phyloP scores from a whole-genome alignment of 2,113 vertebrate genomes.

The Dendrocopos noguchii region DNA sequence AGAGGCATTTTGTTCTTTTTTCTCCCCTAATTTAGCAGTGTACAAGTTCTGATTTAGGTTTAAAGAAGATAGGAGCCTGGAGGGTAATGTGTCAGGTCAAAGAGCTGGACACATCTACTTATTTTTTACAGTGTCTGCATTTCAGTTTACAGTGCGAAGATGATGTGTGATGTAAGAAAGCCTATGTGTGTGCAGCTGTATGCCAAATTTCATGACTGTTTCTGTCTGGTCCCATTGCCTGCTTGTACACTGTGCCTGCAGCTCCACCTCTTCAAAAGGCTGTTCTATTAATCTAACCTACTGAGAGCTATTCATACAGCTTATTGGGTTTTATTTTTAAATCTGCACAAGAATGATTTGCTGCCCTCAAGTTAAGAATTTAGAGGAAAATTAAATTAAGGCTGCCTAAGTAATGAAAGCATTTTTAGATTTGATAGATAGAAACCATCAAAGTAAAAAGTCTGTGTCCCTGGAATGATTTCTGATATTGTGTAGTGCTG shows the following conservation, averaged over 20 bases:
- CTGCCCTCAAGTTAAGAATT: constrained; percentile 49
- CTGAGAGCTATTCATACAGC: not conserved
- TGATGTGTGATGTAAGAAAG: not conserved
- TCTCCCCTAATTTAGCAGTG: not conserved
- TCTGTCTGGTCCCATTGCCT: not conserved
- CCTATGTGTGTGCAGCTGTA: not conserved
- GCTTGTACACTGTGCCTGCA: not conserved
- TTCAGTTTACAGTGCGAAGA: not conserved
- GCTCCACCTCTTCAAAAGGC: constrained; percentile 29
- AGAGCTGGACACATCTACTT: not conserved
- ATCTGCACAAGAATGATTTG: constrained; percentile 19
- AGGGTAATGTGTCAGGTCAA: not conserved
- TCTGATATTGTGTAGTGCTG: constrained; percentile 17
- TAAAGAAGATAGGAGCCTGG: not conserved
- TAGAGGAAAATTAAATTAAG: constrained; percentile 64
- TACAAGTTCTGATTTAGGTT: not conserved
- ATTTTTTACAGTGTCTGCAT: not conserved
- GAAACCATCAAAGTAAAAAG: constrained; percentile 30
- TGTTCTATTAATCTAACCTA: not conserved
- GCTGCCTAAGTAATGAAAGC: constrained; percentile 41
- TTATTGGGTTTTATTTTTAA: constrained; percentile 46
- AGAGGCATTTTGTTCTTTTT: not conserved
- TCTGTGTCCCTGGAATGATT: constrained; percentile 1
- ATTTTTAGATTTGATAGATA: constrained; percentile 41
- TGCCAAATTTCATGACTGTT: not conserved